Evolutionary conservation across 1,140 invertebrate species (phyloP).

Genomic region (Phenacoccus solenopsis): DNA sequence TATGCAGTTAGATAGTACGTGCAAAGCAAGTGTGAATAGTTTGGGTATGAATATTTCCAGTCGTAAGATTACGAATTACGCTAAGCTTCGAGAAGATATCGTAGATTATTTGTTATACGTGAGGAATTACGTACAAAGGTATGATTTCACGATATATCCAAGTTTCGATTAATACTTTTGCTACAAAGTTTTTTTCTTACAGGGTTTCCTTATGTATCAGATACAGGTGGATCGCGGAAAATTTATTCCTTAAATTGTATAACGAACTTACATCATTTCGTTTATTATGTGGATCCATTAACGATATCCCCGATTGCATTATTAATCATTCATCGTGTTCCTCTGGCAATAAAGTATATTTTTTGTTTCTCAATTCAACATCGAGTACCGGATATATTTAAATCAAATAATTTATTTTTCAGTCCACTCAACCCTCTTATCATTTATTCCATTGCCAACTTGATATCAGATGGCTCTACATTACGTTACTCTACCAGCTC

Average conservation of each 20-base stretch:
- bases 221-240: constrained; percentile 20
- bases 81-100: not conserved
- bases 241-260: constrained; percentile 9
- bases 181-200: not conserved
- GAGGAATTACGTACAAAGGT: not conserved
- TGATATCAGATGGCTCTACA: constrained; percentile 35
- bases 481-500: constrained; percentile 28
- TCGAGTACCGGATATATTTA: not conserved
- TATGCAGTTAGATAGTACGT: not conserved
- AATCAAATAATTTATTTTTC: constrained; percentile 21
- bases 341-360: constrained; percentile 34
- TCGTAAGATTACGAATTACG: not conserved
- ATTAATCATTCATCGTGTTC: constrained; percentile 34
- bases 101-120: not conserved
- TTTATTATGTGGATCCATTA: constrained; percentile 27
- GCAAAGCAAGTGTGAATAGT: not conserved
- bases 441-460: constrained; percentile 38
- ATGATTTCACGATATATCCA: not conserved
- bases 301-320: constrained; percentile 32
- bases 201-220: constrained; percentile 9
- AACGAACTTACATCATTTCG: constrained; percentile 11
- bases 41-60: not conserved
- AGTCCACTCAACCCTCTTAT: constrained; percentile 36
- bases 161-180: not conserved
- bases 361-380: constrained; percentile 18